phyloP scores from a whole-genome alignment of 2,113 vertebrate genomes.

The Poicephalus gulielmi region DNA sequence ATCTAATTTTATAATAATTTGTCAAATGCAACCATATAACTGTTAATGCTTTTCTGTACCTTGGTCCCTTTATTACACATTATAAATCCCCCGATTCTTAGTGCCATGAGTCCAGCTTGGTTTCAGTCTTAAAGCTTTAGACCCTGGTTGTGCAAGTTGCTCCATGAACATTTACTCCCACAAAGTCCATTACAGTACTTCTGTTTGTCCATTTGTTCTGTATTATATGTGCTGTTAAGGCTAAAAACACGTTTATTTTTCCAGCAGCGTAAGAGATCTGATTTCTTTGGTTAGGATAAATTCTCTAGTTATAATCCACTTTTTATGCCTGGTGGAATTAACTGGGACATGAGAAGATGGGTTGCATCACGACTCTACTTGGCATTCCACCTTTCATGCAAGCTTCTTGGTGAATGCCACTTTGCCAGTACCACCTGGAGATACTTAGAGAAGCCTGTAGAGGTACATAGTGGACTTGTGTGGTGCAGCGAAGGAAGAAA shows the following conservation, averaged over 20 bases:
- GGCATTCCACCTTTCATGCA: rapidly evolving
- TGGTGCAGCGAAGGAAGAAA: background rate
- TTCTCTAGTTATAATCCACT: background rate
- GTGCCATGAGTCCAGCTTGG: background rate
- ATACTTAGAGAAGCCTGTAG: background rate
- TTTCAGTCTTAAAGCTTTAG: background rate
- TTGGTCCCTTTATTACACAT: rapidly evolving
- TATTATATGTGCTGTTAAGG: background rate
- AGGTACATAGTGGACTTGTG: background rate
- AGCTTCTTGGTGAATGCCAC: background rate
- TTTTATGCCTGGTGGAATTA: background rate
- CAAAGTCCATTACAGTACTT: background rate
- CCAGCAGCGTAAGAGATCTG: background rate
- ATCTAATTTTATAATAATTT: background rate
- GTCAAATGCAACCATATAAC: background rate
- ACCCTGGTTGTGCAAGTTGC: background rate
- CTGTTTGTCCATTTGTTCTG: background rate
- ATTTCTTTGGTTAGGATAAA: background rate
- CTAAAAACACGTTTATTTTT: background rate
- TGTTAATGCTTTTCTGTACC: background rate
- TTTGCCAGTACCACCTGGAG: background rate
- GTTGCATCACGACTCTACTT: rapidly evolving
- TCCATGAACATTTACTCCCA: background rate
- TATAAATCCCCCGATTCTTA: background rate
- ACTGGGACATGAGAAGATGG: background rate